phyloP scores from a whole-genome alignment of 2,888 invertebrate genomes.

The Keiferia lycopersicella region DNA sequence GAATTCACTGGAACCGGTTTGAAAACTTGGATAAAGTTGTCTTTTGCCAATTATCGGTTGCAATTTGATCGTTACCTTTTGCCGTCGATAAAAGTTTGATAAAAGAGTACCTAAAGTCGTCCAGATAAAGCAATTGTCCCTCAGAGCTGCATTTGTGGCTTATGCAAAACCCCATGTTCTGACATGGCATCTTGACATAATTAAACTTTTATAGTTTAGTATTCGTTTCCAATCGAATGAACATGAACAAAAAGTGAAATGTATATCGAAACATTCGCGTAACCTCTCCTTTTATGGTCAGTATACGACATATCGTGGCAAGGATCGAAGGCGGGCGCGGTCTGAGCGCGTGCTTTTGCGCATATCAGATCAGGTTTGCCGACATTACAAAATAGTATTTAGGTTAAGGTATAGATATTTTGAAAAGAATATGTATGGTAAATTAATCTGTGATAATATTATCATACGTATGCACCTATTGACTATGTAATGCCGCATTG shows the following conservation, averaged over 20 bases:
- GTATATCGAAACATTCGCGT: not conserved
- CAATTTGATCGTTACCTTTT: constrained; percentile 7
- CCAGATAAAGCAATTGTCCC: not conserved
- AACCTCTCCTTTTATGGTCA: not conserved
- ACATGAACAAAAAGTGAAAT: not conserved
- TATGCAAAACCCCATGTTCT: not conserved
- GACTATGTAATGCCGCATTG: too few relatives aligned
- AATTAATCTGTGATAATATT: not conserved
- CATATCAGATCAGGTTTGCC: constrained; percentile 44
- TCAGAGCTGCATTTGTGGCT: not conserved
- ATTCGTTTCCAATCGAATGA: not conserved
- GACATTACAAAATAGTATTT: constrained; percentile 35
- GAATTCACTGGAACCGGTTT: not conserved
- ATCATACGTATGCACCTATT: too few relatives aligned
- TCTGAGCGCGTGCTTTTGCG: constrained; percentile 42
- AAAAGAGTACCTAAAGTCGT: not conserved
- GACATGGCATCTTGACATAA: constrained; percentile 23
- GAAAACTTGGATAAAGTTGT: constrained; percentile 3
- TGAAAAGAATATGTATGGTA: constrained; percentile 11
- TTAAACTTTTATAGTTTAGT: not conserved
- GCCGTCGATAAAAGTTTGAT: constrained; percentile 19
- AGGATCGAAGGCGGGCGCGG: constrained; percentile 53
- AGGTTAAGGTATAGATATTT: too few relatives aligned
- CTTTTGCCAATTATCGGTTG: not conserved
- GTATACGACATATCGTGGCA: constrained; percentile 28